phyloP scores from a whole-genome alignment of 2,888 invertebrate genomes.

The Latrodectus elegans region DNA sequence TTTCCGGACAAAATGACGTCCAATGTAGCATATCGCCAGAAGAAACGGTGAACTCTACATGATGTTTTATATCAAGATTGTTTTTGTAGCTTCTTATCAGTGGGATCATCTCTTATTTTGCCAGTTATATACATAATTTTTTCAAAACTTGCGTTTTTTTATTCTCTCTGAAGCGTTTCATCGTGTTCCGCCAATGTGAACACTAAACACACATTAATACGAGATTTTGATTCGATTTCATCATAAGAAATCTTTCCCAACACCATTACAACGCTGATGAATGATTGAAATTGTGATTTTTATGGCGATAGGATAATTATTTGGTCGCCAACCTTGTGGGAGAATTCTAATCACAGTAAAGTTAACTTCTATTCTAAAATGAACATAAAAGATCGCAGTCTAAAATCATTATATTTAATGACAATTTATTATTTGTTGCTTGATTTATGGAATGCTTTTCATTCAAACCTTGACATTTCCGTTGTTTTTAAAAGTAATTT shows the following conservation, averaged over 20 bases:
- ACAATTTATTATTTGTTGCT: too few species aligned
- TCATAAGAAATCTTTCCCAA: constrained; percentile 32
- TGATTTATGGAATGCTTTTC: too few species aligned
- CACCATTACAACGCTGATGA: constrained; percentile 6
- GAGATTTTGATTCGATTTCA: constrained; percentile 9
- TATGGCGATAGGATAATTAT: constrained; percentile 18
- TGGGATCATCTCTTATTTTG: constrained; percentile 9
- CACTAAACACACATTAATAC: constrained; percentile 57
- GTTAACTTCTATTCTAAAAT: too few species aligned
- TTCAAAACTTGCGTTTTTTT: constrained; percentile 13
- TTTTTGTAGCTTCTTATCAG: constrained; percentile 2
- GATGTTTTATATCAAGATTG: not conserved
- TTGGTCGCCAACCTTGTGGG: constrained; percentile 34
- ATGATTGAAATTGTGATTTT: not conserved
- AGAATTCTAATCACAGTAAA: too few species aligned
- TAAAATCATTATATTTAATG: too few species aligned
- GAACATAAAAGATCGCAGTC: not conserved
- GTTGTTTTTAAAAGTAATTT: too few species aligned
- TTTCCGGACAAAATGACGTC: constrained; percentile 22
- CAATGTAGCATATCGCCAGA: constrained; percentile 25
- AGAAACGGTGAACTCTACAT: not conserved
- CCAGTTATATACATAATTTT: constrained; percentile 44
- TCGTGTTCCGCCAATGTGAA: constrained; percentile 28
- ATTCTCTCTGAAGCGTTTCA: constrained; percentile 16
- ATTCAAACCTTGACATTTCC: too few species aligned